A percentile compares a stretch with the other conserved stretches of the same genome.
Evolutionary conservation across 2,888 invertebrate species (phyloP).

Genomic region (Kuschelorhynchus macadamiae): DNA sequence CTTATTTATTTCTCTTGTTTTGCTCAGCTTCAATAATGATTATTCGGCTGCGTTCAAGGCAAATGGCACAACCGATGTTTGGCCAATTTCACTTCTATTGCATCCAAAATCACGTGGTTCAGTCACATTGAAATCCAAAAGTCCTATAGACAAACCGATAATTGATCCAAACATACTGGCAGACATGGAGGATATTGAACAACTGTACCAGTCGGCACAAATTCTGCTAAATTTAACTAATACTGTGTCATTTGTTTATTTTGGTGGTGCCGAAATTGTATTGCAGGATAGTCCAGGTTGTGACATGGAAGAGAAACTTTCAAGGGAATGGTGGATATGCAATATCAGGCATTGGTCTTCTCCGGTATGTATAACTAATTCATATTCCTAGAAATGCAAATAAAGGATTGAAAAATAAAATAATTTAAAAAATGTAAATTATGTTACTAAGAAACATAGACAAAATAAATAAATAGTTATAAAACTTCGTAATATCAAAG

Average conservation of each 20-base stretch:
- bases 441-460: too few species aligned
- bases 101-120: constrained; percentile 31
- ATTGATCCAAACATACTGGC: constrained; percentile 25
- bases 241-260: constrained; percentile 8
- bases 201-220: constrained; percentile 6
- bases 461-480: too few species aligned
- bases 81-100: background rate
- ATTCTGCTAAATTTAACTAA: constrained; percentile 10
- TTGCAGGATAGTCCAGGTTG: constrained; percentile 21
- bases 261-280: background rate
- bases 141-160: constrained; percentile 19
- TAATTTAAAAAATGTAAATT: too few species aligned
- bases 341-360: constrained; percentile 7
- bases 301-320: background rate
- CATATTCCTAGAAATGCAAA: too few species aligned
- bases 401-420: too few species aligned
- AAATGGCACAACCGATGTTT: constrained; percentile 16
- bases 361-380: too few species aligned
- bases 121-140: constrained; percentile 28
- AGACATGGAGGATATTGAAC: constrained; percentile 12
- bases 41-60: background rate
- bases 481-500: too few species aligned
- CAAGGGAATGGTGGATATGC: constrained; percentile 26
- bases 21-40: constrained; percentile 12
- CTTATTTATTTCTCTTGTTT: too few species aligned